phyloP scores from a whole-genome alignment of 37 sponge, comb jelly and placozoan species.

The Halisarca cf. caerulea region DNA sequence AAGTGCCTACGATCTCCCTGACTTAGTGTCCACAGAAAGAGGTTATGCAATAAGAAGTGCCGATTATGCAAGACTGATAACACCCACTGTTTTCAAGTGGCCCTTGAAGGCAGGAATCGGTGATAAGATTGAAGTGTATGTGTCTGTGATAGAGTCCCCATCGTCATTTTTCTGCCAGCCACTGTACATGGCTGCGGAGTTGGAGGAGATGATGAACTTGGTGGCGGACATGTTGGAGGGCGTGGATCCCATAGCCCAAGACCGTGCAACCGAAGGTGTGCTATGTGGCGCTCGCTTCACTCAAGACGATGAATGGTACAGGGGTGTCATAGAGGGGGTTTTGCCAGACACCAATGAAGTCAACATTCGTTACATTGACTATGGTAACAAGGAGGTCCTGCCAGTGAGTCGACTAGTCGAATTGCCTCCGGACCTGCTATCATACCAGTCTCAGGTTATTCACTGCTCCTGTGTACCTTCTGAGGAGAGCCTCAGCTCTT shows the following conservation, averaged over 20 bases:
- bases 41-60: too few relatives aligned
- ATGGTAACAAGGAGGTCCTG: constrained; percentile 62
- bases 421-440: constrained; percentile 48
- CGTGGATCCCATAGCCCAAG: neutral
- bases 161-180: constrained; percentile 79
- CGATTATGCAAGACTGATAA: neutral
- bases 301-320: constrained; percentile 76
- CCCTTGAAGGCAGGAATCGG: constrained; percentile 12
- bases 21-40: neutral
- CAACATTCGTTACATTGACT: constrained; percentile 68
- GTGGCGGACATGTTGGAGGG: constrained; percentile 15
- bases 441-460: constrained; percentile 56
- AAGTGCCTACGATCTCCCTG: neutral
- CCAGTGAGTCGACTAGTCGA: constrained; percentile 25
- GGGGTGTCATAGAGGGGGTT: constrained; percentile 53
- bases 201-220: constrained; percentile 64
- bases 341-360: neutral
- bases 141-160: constrained; percentile 54
- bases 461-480: constrained; percentile 63
- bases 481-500: constrained; percentile 1
- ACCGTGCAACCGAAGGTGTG: neutral
- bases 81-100: constrained; percentile 1
- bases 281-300: constrained; percentile 60
- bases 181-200: constrained; percentile 51
- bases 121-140: constrained; percentile 45